Evolutionary conservation across 2,888 invertebrate genomes (phyloP).

Genomic region (Candidula unifasciata): DNA sequence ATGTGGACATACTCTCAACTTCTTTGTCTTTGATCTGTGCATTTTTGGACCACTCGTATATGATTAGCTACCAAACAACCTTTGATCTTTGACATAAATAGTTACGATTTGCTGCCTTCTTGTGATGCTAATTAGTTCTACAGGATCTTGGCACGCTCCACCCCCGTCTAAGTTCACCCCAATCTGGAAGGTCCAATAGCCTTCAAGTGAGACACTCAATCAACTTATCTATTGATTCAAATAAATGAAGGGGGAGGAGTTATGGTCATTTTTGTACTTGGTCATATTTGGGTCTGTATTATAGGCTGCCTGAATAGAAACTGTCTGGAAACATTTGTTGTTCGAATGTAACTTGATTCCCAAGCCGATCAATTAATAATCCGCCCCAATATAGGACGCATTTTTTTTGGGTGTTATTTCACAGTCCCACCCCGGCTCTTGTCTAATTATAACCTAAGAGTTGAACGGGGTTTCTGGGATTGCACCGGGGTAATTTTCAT

Average conservation of each 20-base stretch:
- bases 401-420: no score
- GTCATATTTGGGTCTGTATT: not conserved
- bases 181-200: conserved; percentile 4
- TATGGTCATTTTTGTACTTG: not conserved
- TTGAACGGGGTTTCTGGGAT: no score
- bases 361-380: no score
- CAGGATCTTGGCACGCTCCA: not conserved
- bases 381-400: no score
- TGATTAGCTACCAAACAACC: conserved; percentile 2
- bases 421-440: no score
- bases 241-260: conserved; percentile 17
- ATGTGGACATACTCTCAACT: conserved; percentile 5
- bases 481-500: no score
- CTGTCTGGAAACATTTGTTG: no score
- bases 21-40: conserved; percentile 1
- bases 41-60: not conserved
- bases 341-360: no score
- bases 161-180: not conserved
- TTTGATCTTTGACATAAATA: not conserved
- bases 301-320: no score
- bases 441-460: no score
- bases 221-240: conserved; percentile 12
- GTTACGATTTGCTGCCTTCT: conserved; percentile 11
- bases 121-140: not conserved
- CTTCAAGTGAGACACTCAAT: not conserved